phyloP scores from a whole-genome alignment of 2,797 vertebrate genomes.

The Lerista edwardsae region DNA sequence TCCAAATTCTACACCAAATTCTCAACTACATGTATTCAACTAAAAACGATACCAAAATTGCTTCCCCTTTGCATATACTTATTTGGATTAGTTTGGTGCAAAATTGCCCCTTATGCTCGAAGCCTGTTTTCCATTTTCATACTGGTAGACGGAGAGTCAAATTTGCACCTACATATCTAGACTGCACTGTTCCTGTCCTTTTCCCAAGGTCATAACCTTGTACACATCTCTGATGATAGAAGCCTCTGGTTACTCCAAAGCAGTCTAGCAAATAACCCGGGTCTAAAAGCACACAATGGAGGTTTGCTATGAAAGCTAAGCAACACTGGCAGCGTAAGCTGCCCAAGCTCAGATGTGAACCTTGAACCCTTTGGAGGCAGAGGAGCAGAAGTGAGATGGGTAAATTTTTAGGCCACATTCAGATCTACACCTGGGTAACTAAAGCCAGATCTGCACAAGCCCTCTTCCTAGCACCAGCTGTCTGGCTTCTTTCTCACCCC shows the following conservation, averaged over 20 bases:
- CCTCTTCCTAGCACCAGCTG: background rate
- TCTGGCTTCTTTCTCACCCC: background rate
- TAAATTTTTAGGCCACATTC: background rate
- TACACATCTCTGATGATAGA: background rate
- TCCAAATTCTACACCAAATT: background rate
- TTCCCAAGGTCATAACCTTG: background rate
- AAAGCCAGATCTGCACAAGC: background rate
- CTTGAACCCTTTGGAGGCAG: background rate
- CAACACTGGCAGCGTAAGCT: background rate
- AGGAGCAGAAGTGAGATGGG: background rate
- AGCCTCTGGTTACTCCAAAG: background rate
- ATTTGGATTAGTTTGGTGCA: background rate
- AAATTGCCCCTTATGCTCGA: background rate
- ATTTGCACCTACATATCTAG: background rate
- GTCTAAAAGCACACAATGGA: background rate
- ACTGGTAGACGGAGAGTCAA: background rate
- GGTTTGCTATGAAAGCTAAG: background rate
- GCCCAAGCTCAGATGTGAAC: background rate
- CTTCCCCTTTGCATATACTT: background rate
- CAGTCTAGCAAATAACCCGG: background rate
- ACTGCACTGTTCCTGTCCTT: background rate
- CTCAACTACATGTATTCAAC: too few species aligned
- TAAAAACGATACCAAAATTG: background rate
- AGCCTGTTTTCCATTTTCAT: background rate
- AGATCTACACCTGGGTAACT: background rate